Percentiles rank a stretch among this genome's conserved stretches.
These are phyloP conservation scores for Tragulus kanchil DNA, from an alignment of 2,113 vertebrate species.

Conservation along the genomic window DNA sequence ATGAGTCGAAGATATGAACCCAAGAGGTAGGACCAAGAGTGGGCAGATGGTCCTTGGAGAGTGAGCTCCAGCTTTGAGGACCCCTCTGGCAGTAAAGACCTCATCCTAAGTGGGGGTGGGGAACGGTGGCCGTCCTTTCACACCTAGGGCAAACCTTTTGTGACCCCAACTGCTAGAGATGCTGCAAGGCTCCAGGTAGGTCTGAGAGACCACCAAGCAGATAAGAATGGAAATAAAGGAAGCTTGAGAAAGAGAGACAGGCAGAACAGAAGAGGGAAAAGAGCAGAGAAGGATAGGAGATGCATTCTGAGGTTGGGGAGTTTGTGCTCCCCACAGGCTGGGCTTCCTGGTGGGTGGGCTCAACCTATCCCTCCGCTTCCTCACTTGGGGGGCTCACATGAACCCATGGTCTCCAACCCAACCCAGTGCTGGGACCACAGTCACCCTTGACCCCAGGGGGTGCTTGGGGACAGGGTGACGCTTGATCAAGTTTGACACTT, in stretches of 20 bases:
- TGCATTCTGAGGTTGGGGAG: background rate
- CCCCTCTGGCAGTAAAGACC: background rate
- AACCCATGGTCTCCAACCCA: background rate
- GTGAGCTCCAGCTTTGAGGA: background rate
- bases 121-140: too few relatives aligned
- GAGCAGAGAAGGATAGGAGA: background rate
- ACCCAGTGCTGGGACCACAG: rapidly evolving
- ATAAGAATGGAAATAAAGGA: background rate
- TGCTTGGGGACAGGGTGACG: rapidly evolving
- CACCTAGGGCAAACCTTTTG: background rate
- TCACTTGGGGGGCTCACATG: background rate
- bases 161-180: background rate
- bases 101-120: too few relatives aligned
- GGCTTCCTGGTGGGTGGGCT: background rate
- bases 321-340: rapidly evolving
- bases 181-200: background rate
- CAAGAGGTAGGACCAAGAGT: background rate
- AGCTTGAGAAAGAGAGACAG: background rate
- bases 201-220: background rate
- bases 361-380: background rate
- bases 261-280: background rate
- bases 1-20: background rate
- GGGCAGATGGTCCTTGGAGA: background rate
- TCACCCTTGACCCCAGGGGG: rapidly evolving
- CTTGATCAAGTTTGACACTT: background rate